Percentiles rank a stretch among this genome's conserved stretches.
Evolutionary conservation across 2,113 vertebrate species (phyloP).

Genomic region (Solenodon paradoxus): DNA sequence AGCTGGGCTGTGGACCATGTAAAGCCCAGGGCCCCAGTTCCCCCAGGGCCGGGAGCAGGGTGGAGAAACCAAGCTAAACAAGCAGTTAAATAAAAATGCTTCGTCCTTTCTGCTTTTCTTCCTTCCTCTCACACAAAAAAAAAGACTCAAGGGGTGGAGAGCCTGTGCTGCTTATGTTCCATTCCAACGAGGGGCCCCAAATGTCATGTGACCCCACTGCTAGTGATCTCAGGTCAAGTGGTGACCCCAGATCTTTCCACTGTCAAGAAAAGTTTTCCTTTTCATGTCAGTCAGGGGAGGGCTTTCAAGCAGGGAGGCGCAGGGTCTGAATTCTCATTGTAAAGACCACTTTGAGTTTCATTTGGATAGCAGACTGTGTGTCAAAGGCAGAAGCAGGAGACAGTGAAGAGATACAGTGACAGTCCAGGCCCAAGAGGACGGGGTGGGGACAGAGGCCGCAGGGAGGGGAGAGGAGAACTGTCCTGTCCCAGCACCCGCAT

Average conservation of each 20-base stretch:
- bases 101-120: too few relatives aligned
- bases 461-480: not conserved
- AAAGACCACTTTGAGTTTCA: not conserved
- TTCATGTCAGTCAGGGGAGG: not conserved
- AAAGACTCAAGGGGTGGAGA: too few relatives aligned
- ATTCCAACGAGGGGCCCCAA: not conserved
- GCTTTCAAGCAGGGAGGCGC: not conserved
- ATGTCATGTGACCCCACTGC: not conserved
- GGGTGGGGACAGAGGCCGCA: fast-evolving
- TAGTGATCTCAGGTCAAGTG: not conserved
- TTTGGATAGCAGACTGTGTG: not conserved
- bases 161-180: not conserved
- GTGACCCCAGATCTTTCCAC: not conserved
- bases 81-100: too few relatives aligned
- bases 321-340: not conserved
- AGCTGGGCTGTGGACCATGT: too few relatives aligned
- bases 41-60: too few relatives aligned
- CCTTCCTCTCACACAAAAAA: too few relatives aligned
- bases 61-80: too few relatives aligned
- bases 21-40: too few relatives aligned
- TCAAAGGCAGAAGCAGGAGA: too few relatives aligned
- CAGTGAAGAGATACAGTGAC: fast-evolving
- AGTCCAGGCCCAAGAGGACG: too few relatives aligned
- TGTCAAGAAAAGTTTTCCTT: not conserved
- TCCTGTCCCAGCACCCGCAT: not conserved